phyloP scores from a whole-genome alignment of 2,888 invertebrate genomes.

The Agrypnus murinus region DNA sequence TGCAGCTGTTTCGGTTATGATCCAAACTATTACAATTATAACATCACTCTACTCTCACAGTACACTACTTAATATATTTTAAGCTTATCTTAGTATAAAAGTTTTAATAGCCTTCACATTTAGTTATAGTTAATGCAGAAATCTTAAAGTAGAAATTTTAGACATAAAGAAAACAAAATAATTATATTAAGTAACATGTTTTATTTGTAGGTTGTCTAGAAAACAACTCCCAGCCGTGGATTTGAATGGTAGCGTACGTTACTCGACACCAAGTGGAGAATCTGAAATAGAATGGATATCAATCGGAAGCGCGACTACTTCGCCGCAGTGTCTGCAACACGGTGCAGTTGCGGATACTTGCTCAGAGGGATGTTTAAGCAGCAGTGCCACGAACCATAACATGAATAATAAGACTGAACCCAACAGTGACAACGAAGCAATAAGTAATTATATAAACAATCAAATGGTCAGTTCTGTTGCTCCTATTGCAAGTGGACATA shows the following conservation, averaged over 20 bases:
- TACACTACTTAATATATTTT: too few relatives aligned
- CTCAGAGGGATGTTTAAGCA: background rate
- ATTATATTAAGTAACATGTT: conserved; percentile 11
- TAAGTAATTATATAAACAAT: background rate
- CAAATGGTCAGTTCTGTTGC: background rate
- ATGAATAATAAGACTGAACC: conserved; percentile 5
- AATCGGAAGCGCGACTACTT: conserved; percentile 42
- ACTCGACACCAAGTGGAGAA: conserved; percentile 75
- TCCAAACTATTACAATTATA: too few relatives aligned
- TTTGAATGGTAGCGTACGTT: conserved; percentile 83
- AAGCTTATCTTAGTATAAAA: too few relatives aligned
- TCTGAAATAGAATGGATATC: conserved; percentile 87
- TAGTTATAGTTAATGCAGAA: too few relatives aligned
- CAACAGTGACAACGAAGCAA: background rate
- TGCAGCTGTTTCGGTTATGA: too few relatives aligned
- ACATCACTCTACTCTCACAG: too few relatives aligned
- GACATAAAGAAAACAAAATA: too few relatives aligned
- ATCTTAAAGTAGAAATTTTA: too few relatives aligned
- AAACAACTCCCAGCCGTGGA: conserved; percentile 83
- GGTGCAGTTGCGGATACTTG: background rate
- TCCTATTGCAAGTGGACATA: background rate
- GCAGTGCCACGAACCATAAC: too few relatives aligned
- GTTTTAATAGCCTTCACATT: too few relatives aligned
- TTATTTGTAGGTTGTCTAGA: conserved; percentile 79
- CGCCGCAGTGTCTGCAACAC: conserved; percentile 21